These are phyloP conservation scores for Hybos culiciformis DNA, from an alignment of 2,888 invertebrate genomes.

Conservation along the genomic window DNA sequence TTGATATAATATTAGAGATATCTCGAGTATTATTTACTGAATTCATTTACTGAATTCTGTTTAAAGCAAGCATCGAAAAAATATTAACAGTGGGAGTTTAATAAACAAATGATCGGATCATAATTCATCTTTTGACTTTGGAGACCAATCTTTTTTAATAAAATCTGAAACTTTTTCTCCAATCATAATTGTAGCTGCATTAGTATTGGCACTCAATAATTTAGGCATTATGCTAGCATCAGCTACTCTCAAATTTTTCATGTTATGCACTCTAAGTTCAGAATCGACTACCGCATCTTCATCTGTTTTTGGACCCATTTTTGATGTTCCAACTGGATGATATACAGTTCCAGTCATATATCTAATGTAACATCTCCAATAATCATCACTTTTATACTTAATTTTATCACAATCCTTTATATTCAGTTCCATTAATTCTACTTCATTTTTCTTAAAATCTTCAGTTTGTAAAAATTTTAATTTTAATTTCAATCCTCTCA, in stretches of 20 bases:
- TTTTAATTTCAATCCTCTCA: conserved; percentile 33
- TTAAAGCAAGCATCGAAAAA: too few species aligned
- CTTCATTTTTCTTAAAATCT: conserved; percentile 30
- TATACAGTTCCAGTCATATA: conserved; percentile 43
- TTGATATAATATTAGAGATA: too few species aligned
- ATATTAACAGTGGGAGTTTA: too few species aligned
- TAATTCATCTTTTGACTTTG: too few species aligned
- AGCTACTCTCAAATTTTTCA: conserved; percentile 57
- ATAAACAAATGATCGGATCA: too few species aligned
- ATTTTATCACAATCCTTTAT: conserved; percentile 19
- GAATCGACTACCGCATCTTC: conserved; percentile 39
- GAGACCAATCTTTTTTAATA: conserved; percentile 45
- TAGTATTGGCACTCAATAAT: conserved; percentile 51
- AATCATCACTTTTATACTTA: conserved; percentile 30
- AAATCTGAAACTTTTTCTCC: conserved; percentile 51
- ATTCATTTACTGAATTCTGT: too few species aligned
- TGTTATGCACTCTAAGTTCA: conserved; percentile 40
- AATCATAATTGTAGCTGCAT: conserved; percentile 49
- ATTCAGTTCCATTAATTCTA: conserved; percentile 16
- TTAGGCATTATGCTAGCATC: conserved; percentile 75
- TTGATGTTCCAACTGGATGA: conserved; percentile 55
- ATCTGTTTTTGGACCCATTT: conserved; percentile 46
- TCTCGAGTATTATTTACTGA: too few species aligned
- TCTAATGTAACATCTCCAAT: conserved; percentile 44
- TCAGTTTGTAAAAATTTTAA: conserved; percentile 33